Evolutionary conservation across 2,797 vertebrate species (phyloP).

Genomic region (Peromyscus eremicus): DNA sequence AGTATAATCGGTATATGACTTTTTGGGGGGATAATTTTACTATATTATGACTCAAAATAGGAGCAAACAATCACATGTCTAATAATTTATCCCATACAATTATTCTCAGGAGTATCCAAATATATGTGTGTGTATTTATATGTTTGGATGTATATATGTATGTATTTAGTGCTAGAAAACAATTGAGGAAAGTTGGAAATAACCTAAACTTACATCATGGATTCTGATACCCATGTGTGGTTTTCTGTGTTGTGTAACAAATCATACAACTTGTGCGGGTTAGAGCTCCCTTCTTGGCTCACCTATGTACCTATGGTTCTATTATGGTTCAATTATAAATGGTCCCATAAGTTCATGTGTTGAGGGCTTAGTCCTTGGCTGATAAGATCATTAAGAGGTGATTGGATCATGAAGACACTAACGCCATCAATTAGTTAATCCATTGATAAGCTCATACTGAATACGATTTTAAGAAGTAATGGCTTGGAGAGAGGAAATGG

Average conservation of each 20-base stretch:
- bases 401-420: neutral
- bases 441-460: neutral
- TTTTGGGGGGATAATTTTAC: neutral
- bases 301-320: neutral
- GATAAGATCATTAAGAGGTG: neutral
- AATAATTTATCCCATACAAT: neutral
- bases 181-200: neutral
- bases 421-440: neutral
- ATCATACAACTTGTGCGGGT: neutral
- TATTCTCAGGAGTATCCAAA: neutral
- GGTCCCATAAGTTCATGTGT: neutral
- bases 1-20: neutral
- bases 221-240: neutral
- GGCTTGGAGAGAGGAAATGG: neutral
- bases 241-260: neutral
- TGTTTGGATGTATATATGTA: neutral
- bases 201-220: neutral
- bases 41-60: too few species aligned
- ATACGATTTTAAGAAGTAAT: neutral
- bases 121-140: neutral
- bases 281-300: neutral
- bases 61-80: neutral
- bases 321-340: neutral
- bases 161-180: neutral
- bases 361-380: neutral